phyloP scores from a whole-genome alignment of 2,113 vertebrate genomes.

The Podarcis cretensis region DNA sequence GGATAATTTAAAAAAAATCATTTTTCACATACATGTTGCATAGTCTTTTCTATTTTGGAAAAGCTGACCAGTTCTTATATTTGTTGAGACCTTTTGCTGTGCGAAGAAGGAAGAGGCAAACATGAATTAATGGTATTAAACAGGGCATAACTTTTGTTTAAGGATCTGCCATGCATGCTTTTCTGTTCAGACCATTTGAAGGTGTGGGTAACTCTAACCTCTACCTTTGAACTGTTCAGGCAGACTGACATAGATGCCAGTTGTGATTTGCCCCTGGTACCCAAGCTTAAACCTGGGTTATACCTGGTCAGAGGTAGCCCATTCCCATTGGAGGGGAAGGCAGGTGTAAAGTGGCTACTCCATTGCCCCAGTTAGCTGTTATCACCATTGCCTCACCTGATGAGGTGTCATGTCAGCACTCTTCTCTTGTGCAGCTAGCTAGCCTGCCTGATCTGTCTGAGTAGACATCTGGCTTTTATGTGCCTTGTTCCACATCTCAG shows the following conservation, averaged over 20 bases:
- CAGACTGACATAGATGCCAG: background rate
- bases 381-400: background rate
- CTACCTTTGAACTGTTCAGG: background rate
- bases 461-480: background rate
- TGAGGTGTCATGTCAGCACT: background rate
- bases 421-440: background rate
- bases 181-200: no score
- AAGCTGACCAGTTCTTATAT: background rate
- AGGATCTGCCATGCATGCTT: no score
- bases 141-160: background rate
- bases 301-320: background rate
- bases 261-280: background rate
- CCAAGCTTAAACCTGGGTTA: background rate
- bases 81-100: background rate
- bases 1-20: conserved; percentile 19
- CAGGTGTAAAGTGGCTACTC: background rate
- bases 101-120: background rate
- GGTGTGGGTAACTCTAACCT: background rate
- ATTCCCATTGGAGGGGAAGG: background rate
- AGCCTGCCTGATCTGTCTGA: background rate
- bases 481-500: background rate
- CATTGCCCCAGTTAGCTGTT: background rate
- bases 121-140: background rate
- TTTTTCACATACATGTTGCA: conserved; percentile 2
- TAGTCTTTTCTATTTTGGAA: background rate